Percentiles rank a stretch among this genome's conserved stretches.
phyloP scores from a whole-genome alignment of 2,113 vertebrate genomes.

The Carettochelys insculpta region DNA sequence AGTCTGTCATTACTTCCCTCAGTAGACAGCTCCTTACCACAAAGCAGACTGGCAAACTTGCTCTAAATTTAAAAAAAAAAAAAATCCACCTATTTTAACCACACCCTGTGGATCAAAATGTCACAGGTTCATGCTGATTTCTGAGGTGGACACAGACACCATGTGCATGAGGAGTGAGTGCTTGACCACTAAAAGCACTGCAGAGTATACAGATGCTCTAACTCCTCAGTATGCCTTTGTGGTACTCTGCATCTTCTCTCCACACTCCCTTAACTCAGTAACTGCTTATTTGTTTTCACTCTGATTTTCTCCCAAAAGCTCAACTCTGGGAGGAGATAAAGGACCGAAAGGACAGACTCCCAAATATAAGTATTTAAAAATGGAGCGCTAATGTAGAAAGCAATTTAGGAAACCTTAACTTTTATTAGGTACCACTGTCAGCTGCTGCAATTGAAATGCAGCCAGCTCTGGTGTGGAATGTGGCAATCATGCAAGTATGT shows the following conservation, averaged over 20 bases:
- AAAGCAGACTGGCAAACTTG: neutral
- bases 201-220: neutral
- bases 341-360: neutral
- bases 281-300: neutral
- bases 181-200: neutral
- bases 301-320: neutral
- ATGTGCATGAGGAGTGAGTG: neutral
- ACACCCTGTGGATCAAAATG: neutral
- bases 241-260: neutral
- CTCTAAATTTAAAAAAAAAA: neutral
- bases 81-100: neutral
- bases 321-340: neutral
- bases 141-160: neutral
- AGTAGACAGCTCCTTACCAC: neutral
- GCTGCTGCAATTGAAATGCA: no score
- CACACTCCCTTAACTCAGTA: neutral
- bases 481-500: rapidly evolving
- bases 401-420: rapidly evolving
- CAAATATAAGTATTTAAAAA: neutral
- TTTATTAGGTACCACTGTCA: rapidly evolving
- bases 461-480: rapidly evolving
- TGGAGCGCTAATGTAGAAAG: rapidly evolving
- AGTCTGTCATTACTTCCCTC: neutral
- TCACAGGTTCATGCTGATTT: neutral
- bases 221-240: no score